Evolutionary conservation across 2,113 vertebrate genomes (phyloP).

Genomic region (Vicugna pacos): DNA sequence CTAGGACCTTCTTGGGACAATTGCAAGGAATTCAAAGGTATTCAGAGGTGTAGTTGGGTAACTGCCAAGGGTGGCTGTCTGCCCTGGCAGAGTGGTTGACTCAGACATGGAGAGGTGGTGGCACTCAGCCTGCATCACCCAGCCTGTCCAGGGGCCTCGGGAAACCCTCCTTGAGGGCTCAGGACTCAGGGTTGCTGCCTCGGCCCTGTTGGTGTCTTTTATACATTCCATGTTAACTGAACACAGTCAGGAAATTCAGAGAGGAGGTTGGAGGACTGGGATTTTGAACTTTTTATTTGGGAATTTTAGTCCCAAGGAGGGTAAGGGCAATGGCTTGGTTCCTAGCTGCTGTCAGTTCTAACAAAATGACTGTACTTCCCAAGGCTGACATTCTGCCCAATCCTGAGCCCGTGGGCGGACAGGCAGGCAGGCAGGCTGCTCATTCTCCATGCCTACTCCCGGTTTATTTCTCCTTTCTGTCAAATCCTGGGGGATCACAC

Average conservation of each 20-base stretch:
- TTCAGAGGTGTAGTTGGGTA: slow-evolving; percentile 2
- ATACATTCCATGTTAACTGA: neutral
- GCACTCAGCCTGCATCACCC: neutral
- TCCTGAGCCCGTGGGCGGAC: neutral
- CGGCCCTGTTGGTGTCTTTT: neutral
- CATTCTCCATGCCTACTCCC: neutral
- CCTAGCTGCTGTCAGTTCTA: neutral
- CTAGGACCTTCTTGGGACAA: neutral
- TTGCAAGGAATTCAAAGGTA: slow-evolving; percentile 9
- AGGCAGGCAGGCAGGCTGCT: neutral
- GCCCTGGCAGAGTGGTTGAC: neutral
- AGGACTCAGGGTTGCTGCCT: neutral
- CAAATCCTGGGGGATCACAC: neutral
- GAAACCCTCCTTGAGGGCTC: neutral
- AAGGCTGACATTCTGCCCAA: neutral
- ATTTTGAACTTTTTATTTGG: slow-evolving; percentile 2
- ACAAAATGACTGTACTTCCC: neutral
- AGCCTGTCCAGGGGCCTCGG: neutral
- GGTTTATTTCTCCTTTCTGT: neutral
- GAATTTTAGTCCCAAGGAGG: neutral
- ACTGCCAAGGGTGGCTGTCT: neutral
- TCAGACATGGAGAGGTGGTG: neutral
- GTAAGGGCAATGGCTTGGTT: neutral
- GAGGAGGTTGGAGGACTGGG: neutral
- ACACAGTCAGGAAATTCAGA: neutral